These are phyloP conservation scores for Chelmon rostratus DNA, from an alignment of 2,797 vertebrate genomes.

Conservation along the genomic window DNA sequence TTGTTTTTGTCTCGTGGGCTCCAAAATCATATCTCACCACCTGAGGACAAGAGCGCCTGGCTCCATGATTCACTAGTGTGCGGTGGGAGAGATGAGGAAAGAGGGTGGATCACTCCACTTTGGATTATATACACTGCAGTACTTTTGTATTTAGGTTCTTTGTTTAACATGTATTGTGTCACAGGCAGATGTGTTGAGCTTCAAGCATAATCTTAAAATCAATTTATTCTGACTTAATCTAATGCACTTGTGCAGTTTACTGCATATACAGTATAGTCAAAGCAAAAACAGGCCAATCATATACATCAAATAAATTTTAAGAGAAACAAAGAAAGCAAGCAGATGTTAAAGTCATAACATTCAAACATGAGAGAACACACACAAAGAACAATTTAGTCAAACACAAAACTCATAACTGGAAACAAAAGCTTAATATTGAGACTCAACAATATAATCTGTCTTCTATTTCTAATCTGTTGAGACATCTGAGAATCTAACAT, in stretches of 20 bases:
- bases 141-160: slow-evolving; percentile 5
- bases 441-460: slow-evolving; percentile 24
- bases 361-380: slow-evolving; percentile 34
- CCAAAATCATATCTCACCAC: slow-evolving; percentile 77
- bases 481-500: slow-evolving; percentile 27
- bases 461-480: slow-evolving; percentile 32
- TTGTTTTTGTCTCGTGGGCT: slow-evolving; percentile 74
- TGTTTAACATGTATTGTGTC: slow-evolving; percentile 15
- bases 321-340: slow-evolving; percentile 11
- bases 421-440: slow-evolving; percentile 23
- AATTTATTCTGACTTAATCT: slow-evolving; percentile 7
- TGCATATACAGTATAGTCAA: neutral
- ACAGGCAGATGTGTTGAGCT: neutral
- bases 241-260: neutral
- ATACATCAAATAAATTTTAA: neutral
- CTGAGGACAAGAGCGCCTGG: slow-evolving; percentile 69
- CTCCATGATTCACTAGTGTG: slow-evolving; percentile 48
- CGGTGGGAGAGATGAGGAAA: slow-evolving; percentile 25
- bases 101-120: slow-evolving; percentile 13
- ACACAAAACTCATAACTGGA: slow-evolving; percentile 11
- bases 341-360: slow-evolving; percentile 23
- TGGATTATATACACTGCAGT: slow-evolving; percentile 18
- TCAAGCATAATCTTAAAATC: neutral
- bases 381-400: slow-evolving; percentile 24
- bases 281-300: neutral